Evolutionary conservation across 2,888 invertebrate genomes (phyloP), one percentile per base, ranked within the genome.

Genomic region (Gerris lacustris): DNA sequence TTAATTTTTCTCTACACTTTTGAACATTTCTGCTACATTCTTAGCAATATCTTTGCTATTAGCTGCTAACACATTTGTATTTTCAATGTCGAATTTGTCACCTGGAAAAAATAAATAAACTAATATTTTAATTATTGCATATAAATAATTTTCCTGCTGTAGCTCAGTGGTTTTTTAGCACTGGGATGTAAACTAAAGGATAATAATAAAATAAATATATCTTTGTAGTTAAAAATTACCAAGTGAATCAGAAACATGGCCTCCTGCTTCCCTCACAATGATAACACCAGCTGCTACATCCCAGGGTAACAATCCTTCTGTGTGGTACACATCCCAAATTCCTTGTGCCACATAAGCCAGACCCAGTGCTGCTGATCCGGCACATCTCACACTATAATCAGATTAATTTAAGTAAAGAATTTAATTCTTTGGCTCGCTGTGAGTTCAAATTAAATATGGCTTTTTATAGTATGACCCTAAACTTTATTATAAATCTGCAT

Each of bases 331-430:
- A 83, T 96, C 96, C 7, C 90, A 89, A 5, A 86, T 89, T 0
- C 99, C 98, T 76, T 88, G 80, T 0, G 97, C 98, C 0, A 98
- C 94, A 87, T 91, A 90, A 18, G 92, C 90, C 90, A 98, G 92
- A 78, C 96, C 92, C 74, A 96, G 81, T 0, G 98, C 97, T 43
- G 96, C 95, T 5, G 96, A 95, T 0, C 99, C 99, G 74, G 94
- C 80, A 0, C 88, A 84, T 71, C 98, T 86, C 71, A 93, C 83
- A 0, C 94, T 93, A 15, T 15, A 55, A 55, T 31, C 31, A 31
- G 31, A 2, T 31, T 31, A 31, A 31, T 31, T 31, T 31, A 4
- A 31, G 2, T 1, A 4, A 31, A 2, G 1, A 31, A 31, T 31
- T 31, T 31, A 31, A 31, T 31, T 31, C 1, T 31, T 31, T 31